Base-by-base conservation (phyloP, 2,113 vertebrate genomes). In the Peromyscus leucopus region DNA sequence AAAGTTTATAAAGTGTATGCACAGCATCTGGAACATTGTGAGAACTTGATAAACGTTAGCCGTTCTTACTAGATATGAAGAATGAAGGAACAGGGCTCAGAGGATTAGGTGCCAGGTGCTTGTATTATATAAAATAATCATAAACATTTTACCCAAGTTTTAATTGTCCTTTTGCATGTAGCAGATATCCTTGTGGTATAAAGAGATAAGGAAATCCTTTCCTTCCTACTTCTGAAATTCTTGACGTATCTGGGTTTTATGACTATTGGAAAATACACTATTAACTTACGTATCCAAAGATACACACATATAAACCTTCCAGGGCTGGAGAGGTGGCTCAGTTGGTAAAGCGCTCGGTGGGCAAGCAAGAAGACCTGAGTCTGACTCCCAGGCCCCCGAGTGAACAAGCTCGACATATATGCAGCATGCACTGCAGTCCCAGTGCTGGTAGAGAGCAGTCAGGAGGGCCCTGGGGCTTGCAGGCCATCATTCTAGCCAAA, bases 191-290 rank as follows among this genome's bases (percentile, higher is more conserved):
- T 90, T 79, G 84, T 28, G 51, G 65, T 80, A 46, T 21, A 57
- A 92, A 89, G 59, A 92, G 39, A 87, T 89, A 82, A 83, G 46
- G 46, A 91, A 93, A 87, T 83, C n/a, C 51, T 72, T 91, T 79
- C 31, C 69, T 93, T 91, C 16, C 42, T 88, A 7, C n/a, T 94
- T 74, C 55, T 90, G 33, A 86, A 72, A 85, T 65, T 91, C 72
- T 87, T 90, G 90, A 78, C 26, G 61, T 22, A 24, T 74, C 69
- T 4, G 79, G 39, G 36, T 79, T 93, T 94, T 24, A 42, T 84
- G 76, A 59, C 6, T 91, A 85, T n/a, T 80, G 55, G 22, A 48
- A 91, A 63, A 85, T 61, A 79, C 92, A 61, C 31, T 76, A 88
- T 63, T 87, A 92, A 63, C 36, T 48, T 57, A 22, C 51, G 71